Evolutionary conservation across 2,113 vertebrate genomes (phyloP).

Genomic region (Asarcornis scutulata): DNA sequence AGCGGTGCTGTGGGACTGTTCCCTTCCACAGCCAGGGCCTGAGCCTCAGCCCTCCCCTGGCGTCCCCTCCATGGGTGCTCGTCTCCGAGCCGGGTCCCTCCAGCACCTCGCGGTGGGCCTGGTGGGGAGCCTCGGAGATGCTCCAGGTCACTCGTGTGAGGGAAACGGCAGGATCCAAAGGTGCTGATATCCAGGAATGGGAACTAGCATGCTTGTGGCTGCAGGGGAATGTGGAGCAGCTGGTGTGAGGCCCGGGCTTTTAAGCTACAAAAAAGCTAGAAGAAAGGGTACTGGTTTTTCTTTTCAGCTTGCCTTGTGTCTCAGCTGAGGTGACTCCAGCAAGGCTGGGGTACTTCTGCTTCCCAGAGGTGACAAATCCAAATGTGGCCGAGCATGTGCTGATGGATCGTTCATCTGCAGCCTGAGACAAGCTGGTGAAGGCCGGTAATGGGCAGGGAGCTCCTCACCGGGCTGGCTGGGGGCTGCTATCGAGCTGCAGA

Average conservation of each 20-base stretch:
- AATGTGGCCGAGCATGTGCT: accelerated
- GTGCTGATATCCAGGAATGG: neutral
- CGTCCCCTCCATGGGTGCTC: no score
- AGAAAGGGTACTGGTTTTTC: neutral
- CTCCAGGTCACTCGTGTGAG: neutral
- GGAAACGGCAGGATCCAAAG: no score
- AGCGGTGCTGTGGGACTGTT: no score
- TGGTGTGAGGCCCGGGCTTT: neutral
- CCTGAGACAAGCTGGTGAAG: neutral
- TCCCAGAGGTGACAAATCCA: neutral
- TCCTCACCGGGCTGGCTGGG: neutral
- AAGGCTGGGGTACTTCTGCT: neutral
- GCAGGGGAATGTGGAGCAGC: neutral
- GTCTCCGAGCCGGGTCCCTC: no score
- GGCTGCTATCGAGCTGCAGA: neutral
- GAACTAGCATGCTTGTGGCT: accelerated
- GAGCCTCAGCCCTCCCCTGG: no score
- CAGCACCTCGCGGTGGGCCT: no score
- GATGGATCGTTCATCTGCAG: neutral
- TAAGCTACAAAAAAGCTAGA: neutral
- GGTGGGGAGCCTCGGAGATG: no score
- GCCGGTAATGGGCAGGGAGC: neutral
- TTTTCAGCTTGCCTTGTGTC: neutral
- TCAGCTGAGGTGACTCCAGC: neutral
- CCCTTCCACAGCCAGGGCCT: no score